These are phyloP conservation scores for Ceratina japonica DNA, from an alignment of 1,140 invertebrate species.

Conservation along the genomic window DNA sequence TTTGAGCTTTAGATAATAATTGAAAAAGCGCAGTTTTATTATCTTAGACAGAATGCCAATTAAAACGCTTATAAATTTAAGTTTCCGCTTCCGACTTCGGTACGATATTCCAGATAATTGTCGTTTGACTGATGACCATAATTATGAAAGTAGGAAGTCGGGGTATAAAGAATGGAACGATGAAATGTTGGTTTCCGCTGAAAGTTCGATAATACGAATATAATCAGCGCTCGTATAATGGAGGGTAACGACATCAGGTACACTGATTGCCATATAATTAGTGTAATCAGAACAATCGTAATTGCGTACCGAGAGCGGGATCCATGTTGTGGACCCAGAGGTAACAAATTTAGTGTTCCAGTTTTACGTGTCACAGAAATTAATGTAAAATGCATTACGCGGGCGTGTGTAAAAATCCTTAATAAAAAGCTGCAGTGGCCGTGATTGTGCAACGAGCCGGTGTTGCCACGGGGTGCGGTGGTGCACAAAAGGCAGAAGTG, in stretches of 20 bases:
- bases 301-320: neutral
- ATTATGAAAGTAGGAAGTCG: neutral
- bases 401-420: neutral
- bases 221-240: neutral
- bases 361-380: neutral
- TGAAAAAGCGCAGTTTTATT: neutral
- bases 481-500: neutral
- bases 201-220: neutral
- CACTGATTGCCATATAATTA: slow-evolving; percentile 4
- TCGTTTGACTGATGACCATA: slow-evolving; percentile 2
- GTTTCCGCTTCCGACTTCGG: neutral
- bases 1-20: too few species aligned
- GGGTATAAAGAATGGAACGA: neutral
- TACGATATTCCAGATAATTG: neutral
- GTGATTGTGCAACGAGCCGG: neutral
- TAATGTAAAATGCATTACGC: neutral
- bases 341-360: neutral
- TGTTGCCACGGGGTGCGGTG: too few species aligned
- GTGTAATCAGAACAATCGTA: neutral
- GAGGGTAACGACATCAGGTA: slow-evolving; percentile 1
- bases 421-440: neutral
- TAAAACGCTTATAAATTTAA: neutral
- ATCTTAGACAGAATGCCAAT: neutral
- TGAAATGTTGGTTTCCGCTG: neutral
- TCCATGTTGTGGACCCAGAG: too few species aligned